A percentile compares a stretch with the other conserved stretches of the same genome.
phyloP scores from a whole-genome alignment of 1,140 invertebrate genomes.

The Drosophila elegans region DNA sequence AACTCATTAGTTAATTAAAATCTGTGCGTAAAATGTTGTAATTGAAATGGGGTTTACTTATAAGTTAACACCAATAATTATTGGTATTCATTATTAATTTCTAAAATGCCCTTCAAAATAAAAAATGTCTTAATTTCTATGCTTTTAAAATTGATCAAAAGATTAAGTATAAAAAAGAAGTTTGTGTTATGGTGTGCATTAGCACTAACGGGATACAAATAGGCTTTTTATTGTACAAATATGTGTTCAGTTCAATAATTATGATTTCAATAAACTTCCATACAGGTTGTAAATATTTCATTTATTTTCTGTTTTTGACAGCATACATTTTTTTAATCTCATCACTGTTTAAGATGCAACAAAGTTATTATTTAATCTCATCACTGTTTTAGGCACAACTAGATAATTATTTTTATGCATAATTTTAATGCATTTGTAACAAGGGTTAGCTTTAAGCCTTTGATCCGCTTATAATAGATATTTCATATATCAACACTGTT shows the following conservation, averaged over 20 bases:
- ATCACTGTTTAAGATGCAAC: not conserved
- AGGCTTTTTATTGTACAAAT: too few species aligned
- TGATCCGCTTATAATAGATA: not conserved
- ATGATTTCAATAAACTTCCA: too few species aligned
- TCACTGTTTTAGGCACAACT: not conserved
- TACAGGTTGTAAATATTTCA: not conserved
- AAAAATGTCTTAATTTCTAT: too few species aligned
- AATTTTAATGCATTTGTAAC: not conserved
- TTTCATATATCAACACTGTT: not conserved
- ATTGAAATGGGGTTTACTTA: not conserved
- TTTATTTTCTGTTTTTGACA: not conserved
- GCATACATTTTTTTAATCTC: not conserved
- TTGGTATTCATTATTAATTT: too few species aligned
- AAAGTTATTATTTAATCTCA: not conserved
- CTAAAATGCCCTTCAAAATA: too few species aligned
- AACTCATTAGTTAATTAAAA: not conserved
- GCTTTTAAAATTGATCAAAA: too few species aligned
- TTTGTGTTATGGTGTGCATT: too few species aligned
- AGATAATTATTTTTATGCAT: not conserved
- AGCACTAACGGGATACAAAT: too few species aligned
- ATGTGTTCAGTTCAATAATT: too few species aligned
- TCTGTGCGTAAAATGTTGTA: too few species aligned
- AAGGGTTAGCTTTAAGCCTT: not conserved
- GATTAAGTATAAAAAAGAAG: too few species aligned
- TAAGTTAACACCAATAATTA: too few species aligned